Evolutionary conservation across 2,888 invertebrate genomes (phyloP).

Genomic region (Pyrrhosoma nymphula): DNA sequence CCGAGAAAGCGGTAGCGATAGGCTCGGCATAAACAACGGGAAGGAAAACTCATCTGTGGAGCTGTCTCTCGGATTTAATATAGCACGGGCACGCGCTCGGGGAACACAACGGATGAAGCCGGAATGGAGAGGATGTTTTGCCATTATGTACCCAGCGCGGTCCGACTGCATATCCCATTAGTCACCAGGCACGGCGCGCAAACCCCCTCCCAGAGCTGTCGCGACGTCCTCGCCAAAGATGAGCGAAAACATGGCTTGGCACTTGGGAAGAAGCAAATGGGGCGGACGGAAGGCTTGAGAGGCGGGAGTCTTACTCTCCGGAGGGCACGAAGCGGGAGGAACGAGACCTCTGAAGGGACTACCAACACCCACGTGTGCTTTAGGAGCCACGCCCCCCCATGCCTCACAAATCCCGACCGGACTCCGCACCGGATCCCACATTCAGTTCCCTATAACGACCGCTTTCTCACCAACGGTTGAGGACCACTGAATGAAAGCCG

Average conservation of each 20-base stretch:
- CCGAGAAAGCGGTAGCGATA: background rate
- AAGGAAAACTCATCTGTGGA: background rate
- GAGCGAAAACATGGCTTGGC: conserved; percentile 46
- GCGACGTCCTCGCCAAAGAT: conserved; percentile 4
- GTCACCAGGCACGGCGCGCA: background rate
- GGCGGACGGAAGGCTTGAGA: background rate
- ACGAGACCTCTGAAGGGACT: background rate
- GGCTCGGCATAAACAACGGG: background rate
- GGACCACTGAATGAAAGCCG: too few species aligned
- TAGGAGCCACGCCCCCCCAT: background rate
- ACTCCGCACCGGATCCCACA: too few species aligned
- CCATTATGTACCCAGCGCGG: background rate
- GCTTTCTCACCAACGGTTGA: too few species aligned
- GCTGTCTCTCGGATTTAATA: conserved; percentile 8
- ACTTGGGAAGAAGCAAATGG: conserved; percentile 48
- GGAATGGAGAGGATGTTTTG: background rate
- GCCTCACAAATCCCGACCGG: too few species aligned
- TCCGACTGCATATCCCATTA: conserved; percentile 37
- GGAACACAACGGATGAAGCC: background rate
- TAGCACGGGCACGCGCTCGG: conserved; percentile 1
- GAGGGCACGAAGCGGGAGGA: background rate
- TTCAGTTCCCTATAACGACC: too few species aligned
- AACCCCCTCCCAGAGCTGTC: background rate
- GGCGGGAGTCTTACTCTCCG: background rate
- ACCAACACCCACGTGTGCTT: background rate